Evolutionary conservation across 2,888 invertebrate species (phyloP).

Genomic region (Celastrina argiolus): DNA sequence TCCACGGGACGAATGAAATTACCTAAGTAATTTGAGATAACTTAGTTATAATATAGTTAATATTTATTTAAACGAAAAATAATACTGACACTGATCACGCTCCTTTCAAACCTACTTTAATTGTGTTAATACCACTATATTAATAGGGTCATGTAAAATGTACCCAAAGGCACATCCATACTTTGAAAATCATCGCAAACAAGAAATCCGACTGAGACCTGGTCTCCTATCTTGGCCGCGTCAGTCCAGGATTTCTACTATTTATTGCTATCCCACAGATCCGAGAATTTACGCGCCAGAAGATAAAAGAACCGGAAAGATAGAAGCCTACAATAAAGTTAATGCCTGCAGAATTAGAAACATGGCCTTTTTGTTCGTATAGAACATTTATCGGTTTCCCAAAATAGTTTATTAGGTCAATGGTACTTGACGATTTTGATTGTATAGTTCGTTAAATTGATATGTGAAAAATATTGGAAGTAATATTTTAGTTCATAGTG

Average conservation of each 20-base stretch:
- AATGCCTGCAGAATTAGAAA: conserved; percentile 25
- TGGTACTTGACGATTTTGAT: not conserved
- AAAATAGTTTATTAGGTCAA: not conserved
- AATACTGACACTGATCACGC: too few relatives aligned
- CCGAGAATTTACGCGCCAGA: conserved; percentile 62
- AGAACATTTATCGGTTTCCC: not conserved
- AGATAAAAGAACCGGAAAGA: conserved; percentile 54
- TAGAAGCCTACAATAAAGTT: conserved; percentile 25
- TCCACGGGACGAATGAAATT: too few relatives aligned
- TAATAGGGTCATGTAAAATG: not conserved
- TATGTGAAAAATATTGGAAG: not conserved
- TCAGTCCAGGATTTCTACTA: conserved; percentile 72
- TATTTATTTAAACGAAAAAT: too few relatives aligned
- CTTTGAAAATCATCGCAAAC: not conserved
- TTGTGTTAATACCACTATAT: too few relatives aligned
- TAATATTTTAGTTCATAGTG: not conserved
- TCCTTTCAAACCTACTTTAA: too few relatives aligned
- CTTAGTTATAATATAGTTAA: too few relatives aligned
- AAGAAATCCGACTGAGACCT: conserved; percentile 48
- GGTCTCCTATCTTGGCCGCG: conserved; percentile 61
- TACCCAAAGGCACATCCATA: not conserved
- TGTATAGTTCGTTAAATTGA: not conserved
- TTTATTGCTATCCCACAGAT: conserved; percentile 70
- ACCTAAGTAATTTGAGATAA: too few relatives aligned
- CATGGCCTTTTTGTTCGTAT: conserved; percentile 23